Conservation (phyloP, 2,113 vertebrate species). For the Oncorhynchus mykiss region DNA sequence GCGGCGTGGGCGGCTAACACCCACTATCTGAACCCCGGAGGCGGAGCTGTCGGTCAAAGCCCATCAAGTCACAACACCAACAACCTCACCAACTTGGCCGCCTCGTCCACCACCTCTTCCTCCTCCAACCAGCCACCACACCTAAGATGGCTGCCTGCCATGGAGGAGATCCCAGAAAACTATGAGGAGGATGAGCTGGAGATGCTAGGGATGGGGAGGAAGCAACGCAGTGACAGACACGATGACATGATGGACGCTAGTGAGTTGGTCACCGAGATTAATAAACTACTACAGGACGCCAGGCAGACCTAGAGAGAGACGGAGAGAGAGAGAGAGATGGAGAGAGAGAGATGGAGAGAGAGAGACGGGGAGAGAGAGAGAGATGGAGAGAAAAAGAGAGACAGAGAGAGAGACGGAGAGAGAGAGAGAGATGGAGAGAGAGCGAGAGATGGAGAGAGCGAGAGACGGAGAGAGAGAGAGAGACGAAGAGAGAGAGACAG, state of each 20-base stretch:
- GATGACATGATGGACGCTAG: slow-evolving; percentile 92
- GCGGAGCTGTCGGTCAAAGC: slow-evolving; percentile 61
- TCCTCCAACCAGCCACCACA: slow-evolving; percentile 76
- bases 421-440: too few species aligned
- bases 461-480: too few species aligned
- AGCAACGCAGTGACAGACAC: slow-evolving; percentile 78
- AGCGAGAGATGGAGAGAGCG: accelerated
- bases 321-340: background rate
- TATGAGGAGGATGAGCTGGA: slow-evolving; percentile 97
- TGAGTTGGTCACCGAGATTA: slow-evolving; percentile 95
- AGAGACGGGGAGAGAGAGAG: slow-evolving; percentile 21
- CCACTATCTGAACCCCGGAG: slow-evolving; percentile 89
- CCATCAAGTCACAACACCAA: slow-evolving; percentile 66
- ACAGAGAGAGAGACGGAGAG: too few species aligned
- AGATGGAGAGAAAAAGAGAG: background rate
- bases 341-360: background rate
- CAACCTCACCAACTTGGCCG: slow-evolving; percentile 23
- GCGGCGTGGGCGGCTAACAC: slow-evolving; percentile 94
- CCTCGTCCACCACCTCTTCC: slow-evolving; percentile 28
- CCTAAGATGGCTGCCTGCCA: slow-evolving; percentile 95
- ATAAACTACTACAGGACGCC: slow-evolving; percentile 94
- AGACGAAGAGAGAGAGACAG: too few species aligned
- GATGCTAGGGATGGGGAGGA: slow-evolving; percentile 77
- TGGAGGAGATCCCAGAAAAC: slow-evolving; percentile 99
- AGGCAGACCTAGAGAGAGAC: slow-evolving; percentile 80